Conservation (phyloP, 92 coral and sea anemone genomes). For the Zoanthus sansibaricus region DNA sequence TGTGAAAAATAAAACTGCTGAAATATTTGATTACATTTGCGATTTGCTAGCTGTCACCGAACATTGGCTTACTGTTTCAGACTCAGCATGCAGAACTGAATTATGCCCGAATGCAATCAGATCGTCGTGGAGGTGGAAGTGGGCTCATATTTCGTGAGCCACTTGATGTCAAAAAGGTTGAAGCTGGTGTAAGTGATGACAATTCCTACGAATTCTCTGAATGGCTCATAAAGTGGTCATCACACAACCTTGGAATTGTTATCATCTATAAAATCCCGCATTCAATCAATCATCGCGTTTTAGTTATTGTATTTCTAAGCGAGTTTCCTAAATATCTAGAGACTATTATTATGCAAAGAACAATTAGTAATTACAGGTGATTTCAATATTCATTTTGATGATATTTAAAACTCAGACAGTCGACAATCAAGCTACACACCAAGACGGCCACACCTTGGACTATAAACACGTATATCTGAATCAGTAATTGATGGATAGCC, state of each 20-base stretch:
- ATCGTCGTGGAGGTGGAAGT: slow-evolving; percentile 59
- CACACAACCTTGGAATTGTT: not conserved
- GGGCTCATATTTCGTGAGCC: slow-evolving; percentile 55
- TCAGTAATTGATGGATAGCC: slow-evolving; percentile 35
- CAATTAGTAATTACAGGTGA: not conserved
- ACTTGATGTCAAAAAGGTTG: slow-evolving; percentile 48
- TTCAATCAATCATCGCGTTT: slow-evolving; percentile 50
- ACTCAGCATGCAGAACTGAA: slow-evolving; percentile 34
- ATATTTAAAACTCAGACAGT: not conserved
- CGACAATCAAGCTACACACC: not conserved
- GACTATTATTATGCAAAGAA: not conserved
- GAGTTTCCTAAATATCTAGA: slow-evolving; percentile 58
- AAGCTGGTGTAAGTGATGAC: slow-evolving; percentile 25
- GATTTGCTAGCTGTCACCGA: not conserved
- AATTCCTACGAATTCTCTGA: slow-evolving; percentile 55
- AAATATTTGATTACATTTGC: not conserved
- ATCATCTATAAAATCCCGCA: slow-evolving; percentile 44
- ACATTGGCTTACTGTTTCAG: not conserved
- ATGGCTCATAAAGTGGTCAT: slow-evolving; percentile 27
- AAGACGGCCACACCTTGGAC: slow-evolving; percentile 2
- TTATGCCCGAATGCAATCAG: slow-evolving; percentile 48
- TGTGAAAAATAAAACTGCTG: not conserved
- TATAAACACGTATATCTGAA: slow-evolving; percentile 2
- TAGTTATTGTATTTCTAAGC: slow-evolving; percentile 40
- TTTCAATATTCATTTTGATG: not conserved